phyloP scores from a whole-genome alignment of 1,140 invertebrate species.

The Thaumatotibia leucotreta region DNA sequence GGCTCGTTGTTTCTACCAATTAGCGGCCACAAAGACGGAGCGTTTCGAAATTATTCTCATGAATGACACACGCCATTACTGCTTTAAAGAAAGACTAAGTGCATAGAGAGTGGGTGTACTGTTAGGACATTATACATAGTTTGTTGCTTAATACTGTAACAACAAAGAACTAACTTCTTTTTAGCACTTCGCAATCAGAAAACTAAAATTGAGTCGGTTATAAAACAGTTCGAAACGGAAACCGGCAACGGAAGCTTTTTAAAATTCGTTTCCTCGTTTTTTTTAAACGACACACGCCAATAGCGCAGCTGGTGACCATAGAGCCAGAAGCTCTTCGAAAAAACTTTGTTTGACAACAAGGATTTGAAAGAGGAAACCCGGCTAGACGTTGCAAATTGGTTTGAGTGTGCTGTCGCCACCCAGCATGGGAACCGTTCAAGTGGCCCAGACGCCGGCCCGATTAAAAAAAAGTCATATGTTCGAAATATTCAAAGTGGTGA shows the following conservation, averaged over 20 bases:
- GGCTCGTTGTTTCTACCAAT: not conserved
- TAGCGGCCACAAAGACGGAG: not conserved
- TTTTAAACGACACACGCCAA: conserved; percentile 51
- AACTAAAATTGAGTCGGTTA: conserved; percentile 27
- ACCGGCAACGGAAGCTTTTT: conserved; percentile 49
- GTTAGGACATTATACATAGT: not conserved
- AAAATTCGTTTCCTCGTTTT: conserved; percentile 36
- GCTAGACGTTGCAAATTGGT: conserved; percentile 70
- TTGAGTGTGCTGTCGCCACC: conserved; percentile 71
- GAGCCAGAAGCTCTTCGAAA: conserved; percentile 27
- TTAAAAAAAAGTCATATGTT: conserved; percentile 33
- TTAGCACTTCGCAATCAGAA: not conserved
- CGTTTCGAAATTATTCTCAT: not conserved
- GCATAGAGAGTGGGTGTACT: not conserved
- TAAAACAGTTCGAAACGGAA: conserved; percentile 39
- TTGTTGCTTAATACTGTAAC: not conserved
- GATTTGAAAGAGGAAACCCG: conserved; percentile 44
- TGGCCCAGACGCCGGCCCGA: conserved; percentile 37
- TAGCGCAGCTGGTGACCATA: conserved; percentile 44
- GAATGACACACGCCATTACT: not conserved
- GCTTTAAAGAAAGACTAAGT: not conserved
- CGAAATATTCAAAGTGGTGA: conserved; percentile 1
- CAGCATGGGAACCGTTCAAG: conserved; percentile 68
- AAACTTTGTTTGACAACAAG: conserved; percentile 42
- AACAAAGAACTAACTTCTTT: not conserved